Evolutionary conservation across 2,797 vertebrate species (phyloP).

Genomic region (Trachops cirrhosus): DNA sequence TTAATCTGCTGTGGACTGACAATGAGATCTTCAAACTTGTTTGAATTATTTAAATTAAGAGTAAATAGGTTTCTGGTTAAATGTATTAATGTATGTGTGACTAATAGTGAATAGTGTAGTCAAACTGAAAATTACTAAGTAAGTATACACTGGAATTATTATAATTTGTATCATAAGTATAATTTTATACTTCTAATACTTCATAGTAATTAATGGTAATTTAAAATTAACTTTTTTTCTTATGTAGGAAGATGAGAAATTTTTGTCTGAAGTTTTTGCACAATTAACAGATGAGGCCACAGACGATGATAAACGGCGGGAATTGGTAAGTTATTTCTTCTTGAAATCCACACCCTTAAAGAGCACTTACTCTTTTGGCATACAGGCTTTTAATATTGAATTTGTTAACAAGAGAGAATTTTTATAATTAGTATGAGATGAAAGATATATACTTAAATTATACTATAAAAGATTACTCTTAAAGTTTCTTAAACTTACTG

Average conservation of each 20-base stretch:
- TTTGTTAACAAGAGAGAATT: not conserved
- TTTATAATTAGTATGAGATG: constrained; percentile 20
- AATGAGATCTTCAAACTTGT: not conserved
- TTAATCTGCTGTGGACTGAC: not conserved
- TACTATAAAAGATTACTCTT: not conserved
- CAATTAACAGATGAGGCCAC: constrained; percentile 98
- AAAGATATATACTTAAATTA: constrained; percentile 26
- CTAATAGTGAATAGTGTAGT: not conserved
- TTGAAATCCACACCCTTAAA: constrained; percentile 15
- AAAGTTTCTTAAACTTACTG: constrained; percentile 26
- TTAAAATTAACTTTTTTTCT: constrained; percentile 61
- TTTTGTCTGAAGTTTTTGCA: constrained; percentile 98
- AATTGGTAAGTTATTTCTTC: constrained; percentile 88
- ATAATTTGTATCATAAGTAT: not conserved
- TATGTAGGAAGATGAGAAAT: constrained; percentile 96
- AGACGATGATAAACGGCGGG: constrained; percentile 95
- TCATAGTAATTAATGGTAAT: constrained; percentile 49
- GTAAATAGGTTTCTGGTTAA: constrained; percentile 27
- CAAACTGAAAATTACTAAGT: not conserved
- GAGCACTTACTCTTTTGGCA: not conserved
- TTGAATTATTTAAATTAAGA: constrained; percentile 42
- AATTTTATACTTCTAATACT: not conserved
- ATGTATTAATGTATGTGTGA: not conserved
- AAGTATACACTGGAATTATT: not conserved
- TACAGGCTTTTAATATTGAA: not conserved